A percentile compares a stretch with the other conserved stretches of the same genome.
phyloP scores from a whole-genome alignment of 1,140 invertebrate species.

The Vanessa tameamea region DNA sequence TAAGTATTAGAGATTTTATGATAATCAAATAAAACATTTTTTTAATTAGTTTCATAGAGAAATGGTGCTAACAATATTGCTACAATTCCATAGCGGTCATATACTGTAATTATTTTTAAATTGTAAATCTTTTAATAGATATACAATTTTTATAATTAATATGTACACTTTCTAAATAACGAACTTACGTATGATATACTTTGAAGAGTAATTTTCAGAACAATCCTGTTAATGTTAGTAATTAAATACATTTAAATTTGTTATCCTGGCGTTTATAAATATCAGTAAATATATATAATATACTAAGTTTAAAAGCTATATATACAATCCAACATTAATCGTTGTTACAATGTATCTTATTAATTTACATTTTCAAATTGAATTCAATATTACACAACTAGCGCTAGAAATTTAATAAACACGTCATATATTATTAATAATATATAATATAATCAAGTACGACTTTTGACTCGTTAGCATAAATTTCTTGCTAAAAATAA shows the following conservation, averaged over 20 bases:
- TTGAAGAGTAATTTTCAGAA: too few species aligned
- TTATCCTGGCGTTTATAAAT: not conserved
- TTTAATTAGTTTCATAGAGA: too few species aligned
- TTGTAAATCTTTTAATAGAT: too few species aligned
- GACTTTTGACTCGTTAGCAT: not conserved
- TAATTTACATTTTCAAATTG: not conserved
- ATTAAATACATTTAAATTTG: not conserved
- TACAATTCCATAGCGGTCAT: too few species aligned
- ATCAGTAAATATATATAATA: not conserved
- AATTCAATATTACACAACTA: not conserved
- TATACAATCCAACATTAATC: not conserved
- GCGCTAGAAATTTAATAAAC: conserved; percentile 1
- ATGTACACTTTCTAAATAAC: too few species aligned
- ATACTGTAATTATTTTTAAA: too few species aligned
- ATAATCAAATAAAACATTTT: too few species aligned
- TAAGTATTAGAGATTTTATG: too few species aligned
- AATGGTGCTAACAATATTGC: too few species aligned
- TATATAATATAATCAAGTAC: not conserved
- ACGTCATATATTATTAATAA: conserved; percentile 4
- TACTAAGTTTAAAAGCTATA: not conserved
- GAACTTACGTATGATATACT: too few species aligned
- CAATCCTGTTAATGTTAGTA: too few species aligned
- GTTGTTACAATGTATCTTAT: not conserved
- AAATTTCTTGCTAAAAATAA: not conserved
- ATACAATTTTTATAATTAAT: too few species aligned